These are phyloP conservation scores for Drosophila rhopaloa DNA, from an alignment of 1,140 invertebrate species.

Conservation along the genomic window DNA sequence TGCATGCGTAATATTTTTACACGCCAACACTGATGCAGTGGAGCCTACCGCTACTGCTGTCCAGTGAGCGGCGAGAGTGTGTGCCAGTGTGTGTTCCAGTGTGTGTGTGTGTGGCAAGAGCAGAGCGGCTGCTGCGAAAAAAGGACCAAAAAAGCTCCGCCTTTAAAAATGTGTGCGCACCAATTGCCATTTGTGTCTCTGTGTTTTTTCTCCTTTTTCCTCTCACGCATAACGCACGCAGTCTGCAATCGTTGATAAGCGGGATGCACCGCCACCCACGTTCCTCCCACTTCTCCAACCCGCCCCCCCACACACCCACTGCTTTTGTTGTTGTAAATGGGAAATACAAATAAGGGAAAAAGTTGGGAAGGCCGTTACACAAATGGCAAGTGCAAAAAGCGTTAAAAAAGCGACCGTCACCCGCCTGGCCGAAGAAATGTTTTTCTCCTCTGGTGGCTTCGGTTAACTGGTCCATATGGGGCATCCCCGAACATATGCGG, in stretches of 20 bases:
- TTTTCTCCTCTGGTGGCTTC: slow-evolving; percentile 33
- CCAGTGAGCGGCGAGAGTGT: slow-evolving; percentile 63
- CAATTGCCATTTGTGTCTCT: slow-evolving; percentile 81
- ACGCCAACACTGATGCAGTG: slow-evolving; percentile 49
- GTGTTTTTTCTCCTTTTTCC: slow-evolving; percentile 78
- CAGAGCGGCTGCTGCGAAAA: slow-evolving; percentile 44
- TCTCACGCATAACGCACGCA: slow-evolving; percentile 64
- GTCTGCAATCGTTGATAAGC: slow-evolving; percentile 65
- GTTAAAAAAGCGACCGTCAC: slow-evolving; percentile 51
- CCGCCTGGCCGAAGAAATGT: slow-evolving; percentile 40
- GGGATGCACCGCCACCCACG: slow-evolving; percentile 34
- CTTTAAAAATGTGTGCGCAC: slow-evolving; percentile 83
- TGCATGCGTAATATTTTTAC: slow-evolving; percentile 81
- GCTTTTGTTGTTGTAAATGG: slow-evolving; percentile 66
- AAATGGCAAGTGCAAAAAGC: slow-evolving; percentile 78
- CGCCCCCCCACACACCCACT: background rate
- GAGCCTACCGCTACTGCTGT: slow-evolving; percentile 42
- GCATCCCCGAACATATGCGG: slow-evolving; percentile 73
- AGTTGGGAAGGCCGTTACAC: slow-evolving; percentile 61
- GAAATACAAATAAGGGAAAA: slow-evolving; percentile 53
- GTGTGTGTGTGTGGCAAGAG: slow-evolving; percentile 4
- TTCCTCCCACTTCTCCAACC: background rate
- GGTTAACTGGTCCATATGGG: slow-evolving; percentile 70
- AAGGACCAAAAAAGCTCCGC: slow-evolving; percentile 84
- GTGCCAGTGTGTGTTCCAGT: slow-evolving; percentile 40